These are phyloP conservation scores for Himalopsyche japonica DNA, from an alignment of 2,888 invertebrate species.

Conservation along the genomic window DNA sequence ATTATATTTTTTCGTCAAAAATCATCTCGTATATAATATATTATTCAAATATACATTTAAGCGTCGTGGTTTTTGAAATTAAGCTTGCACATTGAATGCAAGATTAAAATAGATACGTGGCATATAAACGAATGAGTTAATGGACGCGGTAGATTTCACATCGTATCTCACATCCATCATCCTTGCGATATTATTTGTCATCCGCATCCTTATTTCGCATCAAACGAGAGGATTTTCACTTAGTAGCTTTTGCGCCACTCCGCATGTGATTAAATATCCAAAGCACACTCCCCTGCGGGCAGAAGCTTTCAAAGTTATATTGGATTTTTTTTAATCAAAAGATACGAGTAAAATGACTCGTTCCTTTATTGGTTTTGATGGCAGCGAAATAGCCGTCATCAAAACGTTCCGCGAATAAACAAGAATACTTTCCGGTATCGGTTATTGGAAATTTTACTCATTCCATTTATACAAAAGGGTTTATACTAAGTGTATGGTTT, in stretches of 20 bases:
- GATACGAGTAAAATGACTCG: background rate
- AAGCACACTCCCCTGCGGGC: background rate
- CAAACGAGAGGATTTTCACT: background rate
- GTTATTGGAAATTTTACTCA: background rate
- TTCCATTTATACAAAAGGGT: background rate
- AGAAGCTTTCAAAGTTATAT: background rate
- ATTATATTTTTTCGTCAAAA: no score
- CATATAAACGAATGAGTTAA: background rate
- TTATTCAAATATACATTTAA: background rate
- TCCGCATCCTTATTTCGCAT: conserved; percentile 3
- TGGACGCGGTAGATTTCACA: background rate
- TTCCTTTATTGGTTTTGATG: background rate
- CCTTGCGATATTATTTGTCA: conserved; percentile 10
- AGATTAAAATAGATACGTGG: conserved; percentile 1
- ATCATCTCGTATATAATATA: background rate
- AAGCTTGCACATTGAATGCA: background rate
- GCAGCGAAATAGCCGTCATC: background rate
- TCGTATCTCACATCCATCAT: background rate
- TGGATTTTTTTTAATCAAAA: background rate
- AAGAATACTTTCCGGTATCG: background rate
- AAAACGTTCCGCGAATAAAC: background rate
- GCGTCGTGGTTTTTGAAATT: no score
- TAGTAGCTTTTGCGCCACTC: background rate
- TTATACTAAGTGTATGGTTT: no score
- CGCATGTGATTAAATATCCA: conserved; percentile 33